Conservation (phyloP, 2,113 vertebrate species). For the Trichomycterus rosablanca region DNA sequence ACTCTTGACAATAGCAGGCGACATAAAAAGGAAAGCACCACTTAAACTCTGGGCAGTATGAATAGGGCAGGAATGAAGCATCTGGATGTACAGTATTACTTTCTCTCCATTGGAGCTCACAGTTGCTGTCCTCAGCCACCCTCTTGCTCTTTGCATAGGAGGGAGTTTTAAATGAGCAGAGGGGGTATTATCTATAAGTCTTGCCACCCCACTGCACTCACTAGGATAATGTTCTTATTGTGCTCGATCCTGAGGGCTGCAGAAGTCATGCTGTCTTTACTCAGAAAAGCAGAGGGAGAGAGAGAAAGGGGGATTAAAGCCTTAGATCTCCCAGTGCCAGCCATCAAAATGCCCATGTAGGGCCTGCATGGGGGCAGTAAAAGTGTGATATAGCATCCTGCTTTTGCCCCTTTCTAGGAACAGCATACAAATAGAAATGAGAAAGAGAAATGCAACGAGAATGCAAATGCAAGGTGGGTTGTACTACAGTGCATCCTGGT, state of each 20-base stretch:
- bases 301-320: conserved; percentile 46
- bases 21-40: neutral
- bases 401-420: conserved; percentile 26
- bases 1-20: too few relatives aligned
- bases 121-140: conserved; percentile 51
- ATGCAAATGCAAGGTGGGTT: neutral
- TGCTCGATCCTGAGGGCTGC: conserved; percentile 68
- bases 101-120: conserved; percentile 54
- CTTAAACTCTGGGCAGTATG: neutral
- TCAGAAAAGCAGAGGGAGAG: conserved; percentile 61
- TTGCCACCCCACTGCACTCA: conserved; percentile 72
- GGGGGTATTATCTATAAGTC: conserved; percentile 68
- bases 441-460: neutral
- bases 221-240: conserved; percentile 78
- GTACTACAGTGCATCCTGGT: neutral
- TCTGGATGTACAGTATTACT: conserved; percentile 11
- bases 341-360: conserved; percentile 32
- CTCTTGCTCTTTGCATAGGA: conserved; percentile 53
- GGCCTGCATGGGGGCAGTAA: conserved; percentile 19
- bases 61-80: conserved; percentile 27
- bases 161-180: conserved; percentile 60
- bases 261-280: conserved; percentile 75
- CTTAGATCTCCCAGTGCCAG: conserved; percentile 32
- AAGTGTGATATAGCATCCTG: conserved; percentile 12
- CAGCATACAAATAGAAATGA: conserved; percentile 4